Conservation (phyloP, 2,113 vertebrate species). For the Psilopogon haemacephalus region DNA sequence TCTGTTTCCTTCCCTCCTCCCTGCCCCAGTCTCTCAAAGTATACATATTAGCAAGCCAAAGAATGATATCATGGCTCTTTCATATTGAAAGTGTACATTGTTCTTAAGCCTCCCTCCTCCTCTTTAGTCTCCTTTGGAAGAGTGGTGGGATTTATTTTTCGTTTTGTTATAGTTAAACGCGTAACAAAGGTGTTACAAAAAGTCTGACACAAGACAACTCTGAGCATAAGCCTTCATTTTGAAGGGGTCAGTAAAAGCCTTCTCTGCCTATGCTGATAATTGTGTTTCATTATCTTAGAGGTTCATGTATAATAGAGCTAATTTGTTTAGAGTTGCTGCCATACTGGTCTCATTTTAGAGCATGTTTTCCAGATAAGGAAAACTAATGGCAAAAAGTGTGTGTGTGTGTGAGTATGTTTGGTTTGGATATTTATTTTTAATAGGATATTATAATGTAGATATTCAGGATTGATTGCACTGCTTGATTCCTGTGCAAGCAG, state of each 20-base stretch:
- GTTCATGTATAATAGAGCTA: background rate
- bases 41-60: constrained; percentile 2
- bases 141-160: background rate
- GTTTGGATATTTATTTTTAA: background rate
- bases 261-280: background rate
- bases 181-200: background rate
- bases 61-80: constrained; percentile 43
- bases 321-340: background rate
- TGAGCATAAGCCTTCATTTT: background rate
- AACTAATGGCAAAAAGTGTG: background rate
- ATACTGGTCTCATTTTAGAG: background rate
- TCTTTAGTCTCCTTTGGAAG: background rate
- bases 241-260: background rate
- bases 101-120: background rate
- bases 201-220: background rate
- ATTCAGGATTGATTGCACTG: too few relatives aligned
- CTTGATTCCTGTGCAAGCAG: background rate
- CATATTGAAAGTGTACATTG: constrained; percentile 56
- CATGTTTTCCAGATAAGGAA: background rate
- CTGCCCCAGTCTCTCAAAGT: background rate
- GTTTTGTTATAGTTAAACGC: background rate
- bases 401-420: background rate
- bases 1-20: background rate
- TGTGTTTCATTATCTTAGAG: background rate
- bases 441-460: background rate